phyloP scores from a whole-genome alignment of 1,140 invertebrate species.

The Liolophura sinensis region DNA sequence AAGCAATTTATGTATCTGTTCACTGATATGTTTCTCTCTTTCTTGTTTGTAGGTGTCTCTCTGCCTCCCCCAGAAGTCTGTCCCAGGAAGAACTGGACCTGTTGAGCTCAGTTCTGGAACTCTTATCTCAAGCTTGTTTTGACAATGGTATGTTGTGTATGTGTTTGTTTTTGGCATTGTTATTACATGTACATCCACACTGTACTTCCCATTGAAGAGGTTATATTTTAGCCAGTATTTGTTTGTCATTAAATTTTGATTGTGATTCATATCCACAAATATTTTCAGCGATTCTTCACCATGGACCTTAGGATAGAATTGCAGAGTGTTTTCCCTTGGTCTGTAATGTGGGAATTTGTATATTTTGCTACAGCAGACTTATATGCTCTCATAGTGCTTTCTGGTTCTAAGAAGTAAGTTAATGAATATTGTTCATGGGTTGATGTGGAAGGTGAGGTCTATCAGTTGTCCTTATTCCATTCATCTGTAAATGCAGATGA shows the following conservation, averaged over 20 bases:
- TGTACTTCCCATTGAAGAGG: neutral
- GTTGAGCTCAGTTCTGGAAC: slow-evolving; percentile 33
- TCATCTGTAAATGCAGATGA: too few relatives aligned
- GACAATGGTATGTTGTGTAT: slow-evolving; percentile 41
- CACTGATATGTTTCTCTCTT: neutral
- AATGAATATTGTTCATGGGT: too few relatives aligned
- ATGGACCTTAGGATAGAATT: slow-evolving; percentile 1
- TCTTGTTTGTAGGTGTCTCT: slow-evolving; percentile 29
- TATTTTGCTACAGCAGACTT: too few relatives aligned
- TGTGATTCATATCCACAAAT: neutral
- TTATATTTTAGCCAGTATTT: neutral
- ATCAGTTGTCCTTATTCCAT: too few relatives aligned
- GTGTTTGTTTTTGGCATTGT: neutral
- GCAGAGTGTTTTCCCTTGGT: slow-evolving; percentile 2
- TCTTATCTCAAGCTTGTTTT: slow-evolving; percentile 39
- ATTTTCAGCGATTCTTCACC: neutral
- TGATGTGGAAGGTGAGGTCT: too few relatives aligned
- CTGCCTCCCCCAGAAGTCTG: slow-evolving; percentile 33
- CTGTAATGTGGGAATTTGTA: too few relatives aligned
- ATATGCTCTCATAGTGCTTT: too few relatives aligned
- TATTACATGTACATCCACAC: slow-evolving; percentile 1
- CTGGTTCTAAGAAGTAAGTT: too few relatives aligned
- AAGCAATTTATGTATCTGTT: neutral
- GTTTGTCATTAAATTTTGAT: neutral
- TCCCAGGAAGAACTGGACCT: slow-evolving; percentile 45